phyloP scores from a whole-genome alignment of 2,888 invertebrate genomes.

The Drosophila ustulata region DNA sequence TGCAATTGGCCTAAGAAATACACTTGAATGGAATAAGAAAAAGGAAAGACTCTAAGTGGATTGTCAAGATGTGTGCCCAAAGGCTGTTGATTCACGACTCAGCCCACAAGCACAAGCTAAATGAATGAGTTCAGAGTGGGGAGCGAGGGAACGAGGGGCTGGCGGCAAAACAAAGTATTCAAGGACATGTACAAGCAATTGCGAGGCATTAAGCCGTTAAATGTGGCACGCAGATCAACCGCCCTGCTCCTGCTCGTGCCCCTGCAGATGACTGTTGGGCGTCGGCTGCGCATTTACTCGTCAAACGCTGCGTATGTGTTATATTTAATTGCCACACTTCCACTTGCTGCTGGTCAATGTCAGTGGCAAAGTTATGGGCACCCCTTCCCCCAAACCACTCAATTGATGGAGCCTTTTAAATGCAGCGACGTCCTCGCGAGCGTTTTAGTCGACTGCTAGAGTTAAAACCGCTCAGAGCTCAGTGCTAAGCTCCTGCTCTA shows the following conservation, averaged over 20 bases:
- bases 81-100: slow-evolving; percentile 10
- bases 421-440: slow-evolving; percentile 62
- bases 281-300: slow-evolving; percentile 5
- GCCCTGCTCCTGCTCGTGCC: neutral
- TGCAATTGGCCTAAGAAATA: slow-evolving; percentile 20
- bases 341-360: slow-evolving; percentile 25
- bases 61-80: slow-evolving; percentile 10
- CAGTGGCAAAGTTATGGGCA: slow-evolving; percentile 22
- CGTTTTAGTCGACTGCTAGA: slow-evolving; percentile 46
- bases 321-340: slow-evolving; percentile 47
- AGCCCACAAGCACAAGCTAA: slow-evolving; percentile 31
- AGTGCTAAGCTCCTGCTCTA: neutral
- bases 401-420: slow-evolving; percentile 29
- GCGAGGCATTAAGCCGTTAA: slow-evolving; percentile 54
- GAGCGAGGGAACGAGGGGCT: neutral
- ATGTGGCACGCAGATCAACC: slow-evolving; percentile 35
- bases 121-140: neutral
- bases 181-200: slow-evolving; percentile 57
- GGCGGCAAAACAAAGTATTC: slow-evolving; percentile 31
- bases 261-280: neutral
- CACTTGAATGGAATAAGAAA: neutral
- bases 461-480: slow-evolving; percentile 30
- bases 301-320: slow-evolving; percentile 51
- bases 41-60: slow-evolving; percentile 9
- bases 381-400: no score